Conservation (phyloP, 2,888 invertebrate genomes). For the Pseudolycoriella hygida region DNA sequence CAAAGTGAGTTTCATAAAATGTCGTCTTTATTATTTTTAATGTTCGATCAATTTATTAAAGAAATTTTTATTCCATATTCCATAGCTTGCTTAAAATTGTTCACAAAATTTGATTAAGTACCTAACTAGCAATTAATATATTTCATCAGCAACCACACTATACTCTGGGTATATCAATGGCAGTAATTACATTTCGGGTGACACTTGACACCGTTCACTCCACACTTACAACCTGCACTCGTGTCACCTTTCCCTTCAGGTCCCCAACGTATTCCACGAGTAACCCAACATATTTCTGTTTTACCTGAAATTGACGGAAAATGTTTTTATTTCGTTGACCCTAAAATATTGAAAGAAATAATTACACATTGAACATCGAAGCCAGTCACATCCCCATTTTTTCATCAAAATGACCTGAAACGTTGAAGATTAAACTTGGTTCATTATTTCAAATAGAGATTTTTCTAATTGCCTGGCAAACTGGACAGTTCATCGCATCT, state of each 20-base stretch:
- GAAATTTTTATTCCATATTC: too few relatives aligned
- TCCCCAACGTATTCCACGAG: slow-evolving; percentile 38
- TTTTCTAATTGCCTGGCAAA: slow-evolving; percentile 42
- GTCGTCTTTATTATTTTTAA: too few relatives aligned
- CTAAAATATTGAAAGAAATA: too few relatives aligned
- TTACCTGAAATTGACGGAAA: too few relatives aligned
- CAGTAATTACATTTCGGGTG: slow-evolving; percentile 17
- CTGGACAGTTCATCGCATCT: slow-evolving; percentile 76
- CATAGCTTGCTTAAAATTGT: too few relatives aligned
- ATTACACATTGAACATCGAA: slow-evolving; percentile 79
- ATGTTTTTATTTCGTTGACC: too few relatives aligned
- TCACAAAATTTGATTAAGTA: too few relatives aligned
- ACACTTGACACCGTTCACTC: slow-evolving; percentile 14
- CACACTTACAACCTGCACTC: slow-evolving; percentile 15
- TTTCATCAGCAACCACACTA: too few relatives aligned
- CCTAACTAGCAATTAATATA: too few relatives aligned
- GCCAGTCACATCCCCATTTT: slow-evolving; percentile 90
- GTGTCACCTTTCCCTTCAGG: slow-evolving; percentile 15
- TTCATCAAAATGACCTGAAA: slow-evolving; percentile 49
- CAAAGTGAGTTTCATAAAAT: too few relatives aligned
- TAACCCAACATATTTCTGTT: slow-evolving; percentile 90
- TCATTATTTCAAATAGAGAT: not conserved
- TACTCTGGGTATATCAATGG: too few relatives aligned
- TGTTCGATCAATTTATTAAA: too few relatives aligned
- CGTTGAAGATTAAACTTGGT: not conserved